phyloP scores from a whole-genome alignment of 2,888 invertebrate species.

The Troides aeacus region DNA sequence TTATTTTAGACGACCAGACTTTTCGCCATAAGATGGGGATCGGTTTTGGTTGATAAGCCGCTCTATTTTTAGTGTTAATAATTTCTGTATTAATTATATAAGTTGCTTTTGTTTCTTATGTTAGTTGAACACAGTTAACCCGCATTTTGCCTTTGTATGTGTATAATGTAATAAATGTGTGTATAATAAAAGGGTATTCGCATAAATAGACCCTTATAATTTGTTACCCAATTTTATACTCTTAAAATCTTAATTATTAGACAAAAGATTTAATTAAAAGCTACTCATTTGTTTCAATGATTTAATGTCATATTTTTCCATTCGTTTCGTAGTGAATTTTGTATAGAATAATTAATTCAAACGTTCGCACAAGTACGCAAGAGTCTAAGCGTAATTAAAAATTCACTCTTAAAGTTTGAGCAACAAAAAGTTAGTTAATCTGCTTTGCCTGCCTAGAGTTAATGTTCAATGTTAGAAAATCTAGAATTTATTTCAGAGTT shows the following conservation, averaged over 20 bases:
- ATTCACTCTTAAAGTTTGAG: slow-evolving; percentile 17
- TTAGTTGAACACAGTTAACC: slow-evolving; percentile 23
- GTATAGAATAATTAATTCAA: slow-evolving; percentile 11
- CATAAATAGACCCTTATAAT: slow-evolving; percentile 3
- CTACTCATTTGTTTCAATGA: not conserved
- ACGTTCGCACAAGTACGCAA: slow-evolving; percentile 3
- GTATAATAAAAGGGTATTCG: not conserved
- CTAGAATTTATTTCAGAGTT: not conserved
- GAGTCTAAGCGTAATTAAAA: slow-evolving; percentile 20
- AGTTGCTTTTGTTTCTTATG: slow-evolving; percentile 5
- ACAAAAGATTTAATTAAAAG: not conserved
- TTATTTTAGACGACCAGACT: no score
- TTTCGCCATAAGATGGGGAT: no score
- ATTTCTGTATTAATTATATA: not conserved
- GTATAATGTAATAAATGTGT: not conserved
- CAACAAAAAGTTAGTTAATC: slow-evolving; percentile 19
- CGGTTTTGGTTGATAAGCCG: no score
- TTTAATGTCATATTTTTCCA: not conserved
- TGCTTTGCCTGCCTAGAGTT: slow-evolving; percentile 15
- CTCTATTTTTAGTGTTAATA: not conserved
- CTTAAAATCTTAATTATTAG: not conserved
- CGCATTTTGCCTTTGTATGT: slow-evolving; percentile 13
- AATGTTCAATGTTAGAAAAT: slow-evolving; percentile 3
- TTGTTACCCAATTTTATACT: not conserved
- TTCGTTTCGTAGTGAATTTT: not conserved